A percentile compares a stretch with the other conserved stretches of the same genome.
Conservation (phyloP, 2,113 vertebrate genomes). For the Sciurus niger region DNA sequence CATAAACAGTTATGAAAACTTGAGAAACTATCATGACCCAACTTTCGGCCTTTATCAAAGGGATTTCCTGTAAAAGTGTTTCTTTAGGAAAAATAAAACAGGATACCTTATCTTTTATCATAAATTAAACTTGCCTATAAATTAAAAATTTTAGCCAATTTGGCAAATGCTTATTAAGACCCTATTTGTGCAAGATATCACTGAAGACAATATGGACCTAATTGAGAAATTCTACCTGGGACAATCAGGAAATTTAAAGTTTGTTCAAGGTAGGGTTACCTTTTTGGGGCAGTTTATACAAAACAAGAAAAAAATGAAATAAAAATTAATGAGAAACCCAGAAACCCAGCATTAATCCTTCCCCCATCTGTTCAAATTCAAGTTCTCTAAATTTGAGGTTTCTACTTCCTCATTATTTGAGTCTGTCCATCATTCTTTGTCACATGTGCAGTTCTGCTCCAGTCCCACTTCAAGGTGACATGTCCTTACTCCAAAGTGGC, state of each 20-base stretch:
- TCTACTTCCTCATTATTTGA: neutral
- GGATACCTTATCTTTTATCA: neutral
- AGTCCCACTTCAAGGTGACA: neutral
- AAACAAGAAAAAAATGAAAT: neutral
- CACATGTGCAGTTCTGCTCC: neutral
- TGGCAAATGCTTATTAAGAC: neutral
- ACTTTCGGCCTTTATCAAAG: neutral
- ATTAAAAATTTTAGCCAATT: neutral
- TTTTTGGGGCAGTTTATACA: neutral
- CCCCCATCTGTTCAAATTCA: neutral
- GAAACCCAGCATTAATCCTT: neutral
- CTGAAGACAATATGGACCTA: no score
- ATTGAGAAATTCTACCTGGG: neutral
- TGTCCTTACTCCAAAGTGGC: neutral
- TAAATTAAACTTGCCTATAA: neutral
- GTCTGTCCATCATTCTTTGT: neutral
- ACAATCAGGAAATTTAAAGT: neutral
- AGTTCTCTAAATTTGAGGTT: neutral
- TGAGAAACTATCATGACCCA: neutral
- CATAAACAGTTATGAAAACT: neutral
- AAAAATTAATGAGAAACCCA: neutral
- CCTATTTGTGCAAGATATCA: neutral
- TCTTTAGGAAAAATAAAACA: neutral
- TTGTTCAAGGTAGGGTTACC: neutral
- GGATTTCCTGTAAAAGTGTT: neutral